phyloP scores from a whole-genome alignment of 2,888 invertebrate genomes.

The Cylloceria caligata region DNA sequence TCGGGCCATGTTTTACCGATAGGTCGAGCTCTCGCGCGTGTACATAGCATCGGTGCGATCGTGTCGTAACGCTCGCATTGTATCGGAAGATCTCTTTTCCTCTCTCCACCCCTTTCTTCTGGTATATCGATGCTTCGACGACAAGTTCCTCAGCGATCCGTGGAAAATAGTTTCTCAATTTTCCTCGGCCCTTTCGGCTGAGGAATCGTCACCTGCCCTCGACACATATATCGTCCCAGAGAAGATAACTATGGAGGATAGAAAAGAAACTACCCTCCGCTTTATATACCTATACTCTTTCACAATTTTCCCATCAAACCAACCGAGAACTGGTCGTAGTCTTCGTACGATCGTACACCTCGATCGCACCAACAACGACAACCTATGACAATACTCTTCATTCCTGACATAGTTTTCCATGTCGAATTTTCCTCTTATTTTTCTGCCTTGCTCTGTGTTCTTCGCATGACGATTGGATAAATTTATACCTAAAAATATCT shows the following conservation, averaged over 20 bases:
- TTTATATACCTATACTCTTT: conserved; percentile 20
- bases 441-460: neutral
- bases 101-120: conserved; percentile 11
- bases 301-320: conserved; percentile 23
- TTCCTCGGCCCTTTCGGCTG: conserved; percentile 48
- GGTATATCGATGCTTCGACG: conserved; percentile 66
- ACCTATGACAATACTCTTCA: conserved; percentile 28
- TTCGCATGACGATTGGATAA: neutral
- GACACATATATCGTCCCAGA: conserved; percentile 42
- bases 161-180: conserved; percentile 57
- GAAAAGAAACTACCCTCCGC: conserved; percentile 38
- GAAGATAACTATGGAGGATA: conserved; percentile 20
- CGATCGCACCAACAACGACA: conserved; percentile 2
- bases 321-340: conserved; percentile 2
- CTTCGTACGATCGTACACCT: conserved; percentile 5
- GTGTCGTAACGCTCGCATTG: conserved; percentile 41
- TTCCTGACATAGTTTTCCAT: conserved; percentile 6
- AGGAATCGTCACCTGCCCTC: conserved; percentile 42
- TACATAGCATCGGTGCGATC: conserved; percentile 35
- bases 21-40: conserved; percentile 39
- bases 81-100: conserved; percentile 31
- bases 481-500: neutral
- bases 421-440: conserved; percentile 22
- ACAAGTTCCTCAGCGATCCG: conserved; percentile 60
- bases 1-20: conserved; percentile 49